phyloP scores from a whole-genome alignment of 1,140 invertebrate species.

The Hestina assimilis region DNA sequence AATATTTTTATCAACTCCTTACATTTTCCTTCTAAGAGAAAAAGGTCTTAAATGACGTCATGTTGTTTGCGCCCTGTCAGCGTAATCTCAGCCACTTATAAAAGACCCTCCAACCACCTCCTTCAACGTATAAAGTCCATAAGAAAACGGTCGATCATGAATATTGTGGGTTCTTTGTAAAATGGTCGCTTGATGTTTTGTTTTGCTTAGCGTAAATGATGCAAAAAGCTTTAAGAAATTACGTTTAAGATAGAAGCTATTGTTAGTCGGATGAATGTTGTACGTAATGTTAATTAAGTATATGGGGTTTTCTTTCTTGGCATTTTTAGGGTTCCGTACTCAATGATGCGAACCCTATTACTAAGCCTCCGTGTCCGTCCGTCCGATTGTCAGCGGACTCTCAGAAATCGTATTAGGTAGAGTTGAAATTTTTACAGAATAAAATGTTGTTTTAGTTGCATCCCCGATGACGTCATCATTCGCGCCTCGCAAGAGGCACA shows the following conservation, averaged over 20 bases:
- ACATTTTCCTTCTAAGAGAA: slow-evolving; percentile 5
- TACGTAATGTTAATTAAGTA: neutral
- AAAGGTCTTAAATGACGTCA: slow-evolving; percentile 14
- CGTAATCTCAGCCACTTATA: slow-evolving; percentile 14
- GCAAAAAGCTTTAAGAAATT: slow-evolving; percentile 60
- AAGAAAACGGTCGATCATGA: slow-evolving; percentile 24
- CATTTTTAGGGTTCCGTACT: too few relatives aligned
- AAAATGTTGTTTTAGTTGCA: too few relatives aligned
- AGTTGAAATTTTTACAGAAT: too few relatives aligned
- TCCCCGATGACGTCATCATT: too few relatives aligned
- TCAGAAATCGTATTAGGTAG: too few relatives aligned
- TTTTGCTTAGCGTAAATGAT: slow-evolving; percentile 48
- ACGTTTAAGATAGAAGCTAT: slow-evolving; percentile 32
- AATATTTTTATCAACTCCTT: neutral
- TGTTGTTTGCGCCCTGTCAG: slow-evolving; percentile 18
- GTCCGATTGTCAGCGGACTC: too few relatives aligned
- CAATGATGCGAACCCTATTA: too few relatives aligned
- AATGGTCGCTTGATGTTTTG: slow-evolving; percentile 36
- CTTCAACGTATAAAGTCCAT: neutral
- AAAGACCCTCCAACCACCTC: slow-evolving; percentile 9
- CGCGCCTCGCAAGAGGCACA: too few relatives aligned
- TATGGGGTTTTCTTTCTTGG: neutral
- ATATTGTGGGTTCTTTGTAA: slow-evolving; percentile 20
- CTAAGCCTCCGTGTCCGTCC: too few relatives aligned
- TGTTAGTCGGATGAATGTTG: slow-evolving; percentile 13